Percentiles rank a stretch among this genome's conserved stretches.
Evolutionary conservation across 2,888 invertebrate genomes (phyloP).

Genomic region (Biston betularia): DNA sequence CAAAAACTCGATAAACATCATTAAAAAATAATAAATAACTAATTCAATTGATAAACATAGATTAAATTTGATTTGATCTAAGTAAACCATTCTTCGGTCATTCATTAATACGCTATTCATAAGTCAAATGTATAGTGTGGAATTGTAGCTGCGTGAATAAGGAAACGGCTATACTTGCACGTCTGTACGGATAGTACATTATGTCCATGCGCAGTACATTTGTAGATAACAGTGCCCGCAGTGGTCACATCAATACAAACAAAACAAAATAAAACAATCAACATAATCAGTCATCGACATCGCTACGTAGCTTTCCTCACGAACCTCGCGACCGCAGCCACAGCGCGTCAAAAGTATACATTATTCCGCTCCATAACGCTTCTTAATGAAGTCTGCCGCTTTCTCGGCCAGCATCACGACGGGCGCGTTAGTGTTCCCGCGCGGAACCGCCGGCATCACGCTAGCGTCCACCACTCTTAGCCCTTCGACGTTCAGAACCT

Average conservation of each 20-base stretch:
- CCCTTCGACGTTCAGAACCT: conserved; percentile 58
- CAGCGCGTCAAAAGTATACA: conserved; percentile 21
- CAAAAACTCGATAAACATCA: too few relatives aligned
- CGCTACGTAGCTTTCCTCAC: conserved; percentile 29
- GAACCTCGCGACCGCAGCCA: conserved; percentile 31
- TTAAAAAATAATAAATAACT: too few relatives aligned
- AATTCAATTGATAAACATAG: too few relatives aligned
- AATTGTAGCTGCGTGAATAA: too few relatives aligned
- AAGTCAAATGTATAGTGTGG: too few relatives aligned
- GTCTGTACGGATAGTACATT: too few relatives aligned
- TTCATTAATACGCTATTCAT: too few relatives aligned
- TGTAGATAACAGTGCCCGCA: too few relatives aligned
- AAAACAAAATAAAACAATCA: neutral
- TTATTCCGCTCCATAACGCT: conserved; percentile 44
- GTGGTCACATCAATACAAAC: neutral
- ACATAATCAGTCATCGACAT: neutral
- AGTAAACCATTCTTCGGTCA: too few relatives aligned
- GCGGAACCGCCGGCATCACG: conserved; percentile 66
- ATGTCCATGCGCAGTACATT: too few relatives aligned
- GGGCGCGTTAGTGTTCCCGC: conserved; percentile 77
- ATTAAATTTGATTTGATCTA: too few relatives aligned
- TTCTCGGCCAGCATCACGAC: conserved; percentile 76
- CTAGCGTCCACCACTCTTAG: conserved; percentile 75
- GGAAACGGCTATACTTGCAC: too few relatives aligned
- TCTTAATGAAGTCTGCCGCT: conserved; percentile 69